Conservation (phyloP, 2,888 invertebrate species). For the Spatulosminthurus flaviceps region DNA sequence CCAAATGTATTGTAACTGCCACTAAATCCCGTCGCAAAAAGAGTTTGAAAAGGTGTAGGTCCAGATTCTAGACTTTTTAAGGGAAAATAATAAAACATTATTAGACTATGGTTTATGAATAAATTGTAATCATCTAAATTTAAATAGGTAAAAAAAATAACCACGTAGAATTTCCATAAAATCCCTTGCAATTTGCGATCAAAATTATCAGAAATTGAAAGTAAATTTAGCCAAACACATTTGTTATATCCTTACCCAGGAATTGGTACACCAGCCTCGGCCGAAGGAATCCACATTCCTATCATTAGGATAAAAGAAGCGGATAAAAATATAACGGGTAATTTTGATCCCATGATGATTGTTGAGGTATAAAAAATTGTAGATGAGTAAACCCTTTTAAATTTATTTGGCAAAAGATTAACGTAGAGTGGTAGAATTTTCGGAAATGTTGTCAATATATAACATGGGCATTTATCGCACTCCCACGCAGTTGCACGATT, state of each 20-base stretch:
- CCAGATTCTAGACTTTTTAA: slow-evolving; percentile 49
- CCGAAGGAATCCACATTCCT: slow-evolving; percentile 23
- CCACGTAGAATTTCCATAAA: too few relatives aligned
- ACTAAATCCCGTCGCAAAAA: slow-evolving; percentile 61
- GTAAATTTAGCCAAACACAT: neutral
- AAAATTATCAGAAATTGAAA: slow-evolving; percentile 11
- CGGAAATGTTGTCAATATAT: too few relatives aligned
- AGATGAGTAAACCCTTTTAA: too few relatives aligned
- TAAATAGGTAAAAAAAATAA: neutral
- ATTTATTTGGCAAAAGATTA: too few relatives aligned
- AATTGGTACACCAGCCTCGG: slow-evolving; percentile 54
- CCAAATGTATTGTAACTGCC: slow-evolving; percentile 62
- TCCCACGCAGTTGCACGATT: too few relatives aligned
- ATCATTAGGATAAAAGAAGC: neutral
- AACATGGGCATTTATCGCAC: too few relatives aligned
- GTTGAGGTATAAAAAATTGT: too few relatives aligned
- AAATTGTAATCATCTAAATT: neutral
- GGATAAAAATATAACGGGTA: neutral
- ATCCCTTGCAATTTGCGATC: too few relatives aligned
- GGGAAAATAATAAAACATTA: too few relatives aligned
- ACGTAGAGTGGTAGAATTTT: too few relatives aligned
- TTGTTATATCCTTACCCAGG: slow-evolving; percentile 45
- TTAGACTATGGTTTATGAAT: neutral
- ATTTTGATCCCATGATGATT: neutral
- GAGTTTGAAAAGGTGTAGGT: slow-evolving; percentile 60